Evolutionary conservation across 2,888 invertebrate genomes (phyloP).

Genomic region (Clitarchus hookeri): DNA sequence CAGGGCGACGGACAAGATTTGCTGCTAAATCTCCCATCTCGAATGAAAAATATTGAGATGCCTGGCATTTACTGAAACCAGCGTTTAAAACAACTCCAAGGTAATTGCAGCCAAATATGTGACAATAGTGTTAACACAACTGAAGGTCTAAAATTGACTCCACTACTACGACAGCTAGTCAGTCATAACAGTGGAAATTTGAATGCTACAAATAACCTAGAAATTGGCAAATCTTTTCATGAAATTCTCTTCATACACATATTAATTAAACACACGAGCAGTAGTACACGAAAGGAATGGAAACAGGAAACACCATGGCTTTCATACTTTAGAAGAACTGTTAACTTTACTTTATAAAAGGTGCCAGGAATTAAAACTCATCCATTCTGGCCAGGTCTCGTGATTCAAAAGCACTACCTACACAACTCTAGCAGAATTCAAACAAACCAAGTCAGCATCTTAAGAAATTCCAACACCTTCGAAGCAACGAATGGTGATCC

Average conservation of each 20-base stretch:
- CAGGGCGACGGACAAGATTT: too few relatives aligned
- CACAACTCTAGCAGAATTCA: too few relatives aligned
- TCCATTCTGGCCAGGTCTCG: too few relatives aligned
- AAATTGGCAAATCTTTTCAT: background rate
- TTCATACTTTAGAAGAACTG: too few relatives aligned
- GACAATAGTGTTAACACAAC: background rate
- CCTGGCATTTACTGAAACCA: background rate
- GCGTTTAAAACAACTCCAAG: background rate
- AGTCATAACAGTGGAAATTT: background rate
- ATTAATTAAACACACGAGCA: too few relatives aligned
- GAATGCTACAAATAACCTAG: background rate
- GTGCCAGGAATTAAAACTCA: too few relatives aligned
- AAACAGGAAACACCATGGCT: too few relatives aligned
- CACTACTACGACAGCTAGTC: background rate
- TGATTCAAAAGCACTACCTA: too few relatives aligned
- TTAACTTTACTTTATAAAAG: too few relatives aligned
- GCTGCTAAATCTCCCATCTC: conserved; percentile 23
- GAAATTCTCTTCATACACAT: too few relatives aligned
- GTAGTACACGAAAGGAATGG: too few relatives aligned
- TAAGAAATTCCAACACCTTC: background rate
- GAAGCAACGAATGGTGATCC: background rate
- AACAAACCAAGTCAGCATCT: too few relatives aligned
- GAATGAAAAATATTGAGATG: background rate
- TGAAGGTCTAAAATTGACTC: background rate
- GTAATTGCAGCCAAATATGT: conserved; percentile 19